Base-by-base conservation (phyloP, 2,113 vertebrate genomes). In the Dicrurus megarhynchus region DNA sequence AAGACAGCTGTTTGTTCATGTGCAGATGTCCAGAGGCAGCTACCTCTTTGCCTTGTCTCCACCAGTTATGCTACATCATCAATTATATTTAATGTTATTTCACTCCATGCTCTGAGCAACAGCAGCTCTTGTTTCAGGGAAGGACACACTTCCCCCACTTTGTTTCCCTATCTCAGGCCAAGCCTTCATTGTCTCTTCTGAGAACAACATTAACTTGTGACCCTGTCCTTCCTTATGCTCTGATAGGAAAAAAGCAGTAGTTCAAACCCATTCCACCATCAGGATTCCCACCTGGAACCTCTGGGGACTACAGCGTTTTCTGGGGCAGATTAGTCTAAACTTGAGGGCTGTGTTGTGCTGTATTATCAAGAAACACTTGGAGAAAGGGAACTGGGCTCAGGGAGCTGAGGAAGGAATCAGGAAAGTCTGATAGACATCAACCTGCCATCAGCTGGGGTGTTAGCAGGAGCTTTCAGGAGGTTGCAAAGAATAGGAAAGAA, bases 1-100 rank as follows among this genome's bases (percentile, higher is more conserved):
- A 0, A 90, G 76, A 95, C 75, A 95, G 70, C 61, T 91, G 75
- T 93, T 90, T 0, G 3, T 75, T 91, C 90, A 87, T 4, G 11
- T 71, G 60, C 67, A 96, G 89, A 35, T 89, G 73, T 93, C 87
- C 93, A 91, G 68, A 87, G 73, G 89, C 89, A 93, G 60, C 46
- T 50, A 81, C 65, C 60, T 88, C 81, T 56, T 39, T 74, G 39
- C 52, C 60, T 78, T 35, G 52, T 68, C 84, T 94, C 89, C 52
- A 87, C 30, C 39, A 71, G 50, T 94, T 84, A 77, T 10, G 80
- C 60, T 69, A 81, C 42, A 77, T 46, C 68, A 67, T 84, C 71
- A 63, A 35, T 87, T 84, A 75, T 22, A 91, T 52, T 60, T 75
- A 39, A 59, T 30, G 20, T 55, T 93, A 81, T 64, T 90, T 91